Evolutionary conservation across 2,888 invertebrate genomes (phyloP).

Genomic region (Itoplectis maculator): DNA sequence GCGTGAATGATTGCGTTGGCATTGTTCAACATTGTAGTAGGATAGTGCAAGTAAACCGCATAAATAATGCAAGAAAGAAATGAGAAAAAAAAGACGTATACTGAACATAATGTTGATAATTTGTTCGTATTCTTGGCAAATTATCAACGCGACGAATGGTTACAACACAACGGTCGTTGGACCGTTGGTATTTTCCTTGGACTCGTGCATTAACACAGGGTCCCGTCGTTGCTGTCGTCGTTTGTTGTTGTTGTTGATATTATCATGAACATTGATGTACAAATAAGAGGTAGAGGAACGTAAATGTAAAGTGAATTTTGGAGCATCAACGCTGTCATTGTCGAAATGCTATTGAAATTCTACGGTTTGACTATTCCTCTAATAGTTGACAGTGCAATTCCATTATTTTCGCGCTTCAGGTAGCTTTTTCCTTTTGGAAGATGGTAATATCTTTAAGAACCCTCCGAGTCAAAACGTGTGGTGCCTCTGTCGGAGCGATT

Average conservation of each 20-base stretch:
- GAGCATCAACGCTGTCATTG: background rate
- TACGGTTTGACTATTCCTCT: background rate
- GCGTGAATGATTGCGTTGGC: background rate
- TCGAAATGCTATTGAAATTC: background rate
- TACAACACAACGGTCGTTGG: background rate
- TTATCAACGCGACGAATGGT: conserved; percentile 15
- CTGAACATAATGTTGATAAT: conserved; percentile 5
- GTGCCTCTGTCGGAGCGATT: background rate
- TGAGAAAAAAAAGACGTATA: background rate
- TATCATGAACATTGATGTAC: conserved; percentile 38
- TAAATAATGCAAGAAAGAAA: background rate
- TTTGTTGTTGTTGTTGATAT: conserved; percentile 46
- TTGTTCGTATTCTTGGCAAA: background rate
- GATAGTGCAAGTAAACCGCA: background rate
- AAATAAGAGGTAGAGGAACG: conserved; percentile 14
- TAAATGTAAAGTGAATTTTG: conserved; percentile 4
- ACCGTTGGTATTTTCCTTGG: background rate
- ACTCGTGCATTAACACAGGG: conserved; percentile 3
- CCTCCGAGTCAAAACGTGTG: background rate
- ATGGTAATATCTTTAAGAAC: background rate
- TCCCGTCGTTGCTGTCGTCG: conserved; percentile 34
- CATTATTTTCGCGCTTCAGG: background rate
- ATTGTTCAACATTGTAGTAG: background rate
- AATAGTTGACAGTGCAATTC: background rate
- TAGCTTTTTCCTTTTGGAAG: background rate